Evolutionary conservation across 1,140 invertebrate species (phyloP).

Genomic region (Listronotus oregonensis): DNA sequence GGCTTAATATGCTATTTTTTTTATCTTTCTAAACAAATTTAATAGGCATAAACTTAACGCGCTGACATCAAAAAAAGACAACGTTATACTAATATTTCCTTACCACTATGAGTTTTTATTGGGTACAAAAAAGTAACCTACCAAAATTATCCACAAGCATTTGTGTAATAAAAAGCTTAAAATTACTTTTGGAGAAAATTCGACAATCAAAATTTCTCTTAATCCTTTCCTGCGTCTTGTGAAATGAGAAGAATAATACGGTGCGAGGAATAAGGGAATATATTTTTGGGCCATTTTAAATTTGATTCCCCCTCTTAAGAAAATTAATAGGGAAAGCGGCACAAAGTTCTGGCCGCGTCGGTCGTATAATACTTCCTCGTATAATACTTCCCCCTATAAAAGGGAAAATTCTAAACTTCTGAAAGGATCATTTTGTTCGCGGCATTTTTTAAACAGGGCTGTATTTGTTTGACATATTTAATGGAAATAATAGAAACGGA

Average conservation of each 20-base stretch:
- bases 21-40: too few species aligned
- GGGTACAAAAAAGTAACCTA: too few species aligned
- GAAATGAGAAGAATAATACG: conserved; percentile 25
- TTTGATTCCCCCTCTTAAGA: conserved; percentile 43
- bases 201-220: not conserved
- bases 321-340: conserved; percentile 51
- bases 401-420: conserved; percentile 49
- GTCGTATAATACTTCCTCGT: not conserved
- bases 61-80: too few species aligned
- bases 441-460: conserved; percentile 18
- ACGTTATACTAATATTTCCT: too few species aligned
- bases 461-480: conserved; percentile 14
- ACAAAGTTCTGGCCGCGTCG: conserved; percentile 25
- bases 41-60: too few species aligned
- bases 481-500: conserved; percentile 17
- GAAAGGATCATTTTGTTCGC: conserved; percentile 24
- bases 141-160: too few species aligned
- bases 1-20: too few species aligned
- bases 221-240: conserved; percentile 4
- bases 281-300: conserved; percentile 51
- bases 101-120: too few species aligned
- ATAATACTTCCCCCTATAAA: conserved; percentile 12
- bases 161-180: too few species aligned
- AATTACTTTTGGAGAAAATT: too few species aligned
- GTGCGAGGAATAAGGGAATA: conserved; percentile 26